phyloP scores from a whole-genome alignment of 2,797 vertebrate species.

The Spea hammondii region DNA sequence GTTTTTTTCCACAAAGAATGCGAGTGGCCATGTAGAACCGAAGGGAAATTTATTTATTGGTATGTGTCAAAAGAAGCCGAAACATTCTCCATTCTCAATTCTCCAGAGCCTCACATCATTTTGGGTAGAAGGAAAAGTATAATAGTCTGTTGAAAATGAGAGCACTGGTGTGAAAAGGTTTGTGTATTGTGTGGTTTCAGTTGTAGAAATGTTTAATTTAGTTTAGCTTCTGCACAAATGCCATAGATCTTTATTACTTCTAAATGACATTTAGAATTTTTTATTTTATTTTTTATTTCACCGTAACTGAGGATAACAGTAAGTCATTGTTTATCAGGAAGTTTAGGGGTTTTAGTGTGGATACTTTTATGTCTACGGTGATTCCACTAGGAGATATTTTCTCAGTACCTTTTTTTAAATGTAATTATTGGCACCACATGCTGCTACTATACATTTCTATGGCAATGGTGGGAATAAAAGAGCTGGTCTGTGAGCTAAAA shows the following conservation, averaged over 20 bases:
- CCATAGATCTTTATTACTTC: conserved; percentile 30
- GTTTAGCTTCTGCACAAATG: conserved; percentile 34
- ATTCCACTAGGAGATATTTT: no score
- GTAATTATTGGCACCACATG: no score
- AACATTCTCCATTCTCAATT: conserved; percentile 43
- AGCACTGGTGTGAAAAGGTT: conserved; percentile 45
- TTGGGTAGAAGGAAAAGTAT: conserved; percentile 35
- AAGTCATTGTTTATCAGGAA: not conserved
- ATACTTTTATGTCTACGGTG: no score
- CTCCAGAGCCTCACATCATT: conserved; percentile 49
- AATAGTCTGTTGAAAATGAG: conserved; percentile 46
- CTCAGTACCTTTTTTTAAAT: no score
- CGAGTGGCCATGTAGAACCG: conserved; percentile 33
- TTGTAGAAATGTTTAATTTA: conserved; percentile 42
- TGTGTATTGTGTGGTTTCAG: conserved; percentile 30
- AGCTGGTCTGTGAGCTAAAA: no score
- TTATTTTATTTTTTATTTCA: not conserved
- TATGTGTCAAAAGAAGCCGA: conserved; percentile 49
- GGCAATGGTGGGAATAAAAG: no score
- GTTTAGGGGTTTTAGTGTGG: not conserved
- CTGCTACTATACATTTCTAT: no score
- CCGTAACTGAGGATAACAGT: not conserved
- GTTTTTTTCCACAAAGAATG: conserved; percentile 50
- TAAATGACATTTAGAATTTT: conserved; percentile 24
- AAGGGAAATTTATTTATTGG: conserved; percentile 53